phyloP scores from a whole-genome alignment of 2,888 invertebrate genomes.

The Drymonia ruficornis region DNA sequence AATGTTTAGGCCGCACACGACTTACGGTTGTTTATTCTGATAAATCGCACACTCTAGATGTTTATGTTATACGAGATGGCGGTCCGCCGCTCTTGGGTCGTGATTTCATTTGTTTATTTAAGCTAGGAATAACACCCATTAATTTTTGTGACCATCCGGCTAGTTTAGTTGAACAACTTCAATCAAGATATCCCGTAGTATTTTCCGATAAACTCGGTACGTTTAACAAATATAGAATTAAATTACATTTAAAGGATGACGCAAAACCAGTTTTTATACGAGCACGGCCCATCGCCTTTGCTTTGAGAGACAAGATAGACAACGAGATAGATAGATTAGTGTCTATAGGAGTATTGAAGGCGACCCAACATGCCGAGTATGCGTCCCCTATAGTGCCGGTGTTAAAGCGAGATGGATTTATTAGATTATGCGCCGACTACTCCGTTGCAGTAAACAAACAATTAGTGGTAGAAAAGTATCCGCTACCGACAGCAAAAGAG shows the following conservation, averaged over 20 bases:
- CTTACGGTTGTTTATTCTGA: conserved; percentile 16
- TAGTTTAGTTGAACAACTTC: conserved; percentile 3
- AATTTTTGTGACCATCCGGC: conserved; percentile 8
- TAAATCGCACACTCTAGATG: conserved; percentile 12
- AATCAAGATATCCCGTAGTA: conserved; percentile 8
- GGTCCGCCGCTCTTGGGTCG: conserved; percentile 31
- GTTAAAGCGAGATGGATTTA: conserved; percentile 9
- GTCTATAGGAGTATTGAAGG: conserved; percentile 23
- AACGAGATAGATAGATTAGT: conserved; percentile 28
- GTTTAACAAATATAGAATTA: conserved; percentile 7
- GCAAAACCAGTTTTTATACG: conserved; percentile 20
- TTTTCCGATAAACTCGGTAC: conserved; percentile 19
- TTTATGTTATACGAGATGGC: conserved; percentile 29
- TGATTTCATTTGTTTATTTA: conserved; percentile 26
- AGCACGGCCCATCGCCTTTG: conserved; percentile 28
- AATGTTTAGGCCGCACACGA: conserved; percentile 17
- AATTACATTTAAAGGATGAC: conserved; percentile 6
- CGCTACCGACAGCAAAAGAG: conserved; percentile 13
- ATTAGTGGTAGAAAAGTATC: conserved; percentile 12
- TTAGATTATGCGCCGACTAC: conserved; percentile 11
- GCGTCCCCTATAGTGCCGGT: conserved; percentile 13
- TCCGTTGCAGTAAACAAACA: conserved; percentile 10
- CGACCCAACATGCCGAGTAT: conserved; percentile 20
- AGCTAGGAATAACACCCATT: conserved; percentile 19
- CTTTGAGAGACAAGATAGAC: conserved; percentile 22